Conservation (phyloP, 2,888 invertebrate species). For the Zygogramma bicolorata region DNA sequence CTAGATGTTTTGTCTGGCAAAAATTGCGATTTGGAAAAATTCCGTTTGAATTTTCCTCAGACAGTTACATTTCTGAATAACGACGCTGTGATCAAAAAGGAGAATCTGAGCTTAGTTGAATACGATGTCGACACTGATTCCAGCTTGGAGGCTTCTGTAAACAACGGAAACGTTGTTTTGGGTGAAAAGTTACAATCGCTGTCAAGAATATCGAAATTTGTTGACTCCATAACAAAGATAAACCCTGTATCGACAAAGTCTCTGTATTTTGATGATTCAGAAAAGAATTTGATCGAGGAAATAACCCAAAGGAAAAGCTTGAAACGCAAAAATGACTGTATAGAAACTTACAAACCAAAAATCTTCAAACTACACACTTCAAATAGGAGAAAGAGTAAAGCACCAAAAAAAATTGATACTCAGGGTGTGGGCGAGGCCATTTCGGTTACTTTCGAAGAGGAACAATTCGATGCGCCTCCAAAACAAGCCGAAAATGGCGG, state of each 20-base stretch:
- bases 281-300: conserved; percentile 60
- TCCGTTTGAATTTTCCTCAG: conserved; percentile 40
- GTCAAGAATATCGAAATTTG: conserved; percentile 43
- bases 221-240: conserved; percentile 40
- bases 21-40: conserved; percentile 36
- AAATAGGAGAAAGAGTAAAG: conserved; percentile 63
- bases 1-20: conserved; percentile 49
- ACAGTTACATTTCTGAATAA: conserved; percentile 37
- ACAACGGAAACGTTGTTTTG: conserved; percentile 40
- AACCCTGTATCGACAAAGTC: conserved; percentile 36
- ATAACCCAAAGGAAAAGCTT: conserved; percentile 59
- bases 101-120: conserved; percentile 57
- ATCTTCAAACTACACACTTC: conserved; percentile 58
- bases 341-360: conserved; percentile 53
- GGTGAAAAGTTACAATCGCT: conserved; percentile 40
- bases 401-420: conserved; percentile 62
- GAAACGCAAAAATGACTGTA: conserved; percentile 57
- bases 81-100: conserved; percentile 17
- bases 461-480: background rate
- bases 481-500: background rate
- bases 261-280: conserved; percentile 56
- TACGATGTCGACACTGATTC: conserved; percentile 56
- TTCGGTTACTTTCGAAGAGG: conserved; percentile 7
- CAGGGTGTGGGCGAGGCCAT: conserved; percentile 21
- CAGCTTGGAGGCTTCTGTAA: conserved; percentile 51